These are phyloP conservation scores for Agrenia bidenticulata DNA, from an alignment of 2,888 invertebrate genomes.

Conservation along the genomic window DNA sequence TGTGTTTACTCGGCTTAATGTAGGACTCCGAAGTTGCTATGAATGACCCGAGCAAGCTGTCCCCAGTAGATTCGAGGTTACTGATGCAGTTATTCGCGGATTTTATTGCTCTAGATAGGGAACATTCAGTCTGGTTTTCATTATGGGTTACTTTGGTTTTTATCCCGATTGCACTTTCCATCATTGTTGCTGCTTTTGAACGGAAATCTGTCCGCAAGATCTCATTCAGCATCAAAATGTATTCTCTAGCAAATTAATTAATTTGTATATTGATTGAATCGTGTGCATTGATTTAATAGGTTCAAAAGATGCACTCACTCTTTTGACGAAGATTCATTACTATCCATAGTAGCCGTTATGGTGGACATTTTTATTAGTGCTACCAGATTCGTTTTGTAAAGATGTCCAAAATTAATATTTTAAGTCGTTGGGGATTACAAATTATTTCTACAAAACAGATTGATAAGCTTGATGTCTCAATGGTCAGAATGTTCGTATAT, in stretches of 20 bases:
- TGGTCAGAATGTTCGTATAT: no score
- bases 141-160: neutral
- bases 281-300: no score
- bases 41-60: neutral
- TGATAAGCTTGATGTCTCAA: no score
- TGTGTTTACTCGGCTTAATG: neutral
- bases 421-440: no score
- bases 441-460: no score
- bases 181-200: slow-evolving; percentile 25
- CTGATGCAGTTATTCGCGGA: slow-evolving; percentile 21
- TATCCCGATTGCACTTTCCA: slow-evolving; percentile 27
- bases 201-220: slow-evolving; percentile 33
- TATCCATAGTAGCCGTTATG: no score
- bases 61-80: slow-evolving; percentile 7
- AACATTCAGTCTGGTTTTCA: slow-evolving; percentile 15
- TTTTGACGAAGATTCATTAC: no score
- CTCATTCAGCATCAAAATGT: slow-evolving; percentile 30
- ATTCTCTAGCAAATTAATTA: slow-evolving; percentile 24
- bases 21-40: neutral
- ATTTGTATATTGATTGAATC: neutral
- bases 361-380: no score
- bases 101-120: slow-evolving; percentile 20
- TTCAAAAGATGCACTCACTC: no score
- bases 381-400: no score
- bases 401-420: no score